Base-by-base conservation (phyloP, 2,888 invertebrate genomes). In the Melipona bicolor region DNA sequence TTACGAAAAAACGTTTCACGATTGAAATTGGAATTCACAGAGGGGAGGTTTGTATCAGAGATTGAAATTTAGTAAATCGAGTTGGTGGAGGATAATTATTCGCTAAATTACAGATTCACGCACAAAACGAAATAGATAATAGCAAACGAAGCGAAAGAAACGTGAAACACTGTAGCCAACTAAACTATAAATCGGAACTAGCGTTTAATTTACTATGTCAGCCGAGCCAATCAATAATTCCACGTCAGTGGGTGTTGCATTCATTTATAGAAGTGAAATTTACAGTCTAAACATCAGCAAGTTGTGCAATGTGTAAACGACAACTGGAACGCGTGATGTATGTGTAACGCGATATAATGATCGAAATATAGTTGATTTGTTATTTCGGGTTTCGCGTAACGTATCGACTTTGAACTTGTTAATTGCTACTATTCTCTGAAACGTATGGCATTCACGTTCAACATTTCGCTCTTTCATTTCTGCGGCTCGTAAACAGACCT, bases 251-350 rank as follows among this genome's bases (percentile, higher is more conserved):
- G 15, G 2, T 59, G 24, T n/a, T 59, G 24, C n/a, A 5, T n/a
- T 59, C 56, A 59, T 59, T n/a, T 59, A 59, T 59, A n/a, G n/a
- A 59, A 59, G n/a, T n/a, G 56, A 59, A 59, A n/a, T 59, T 5
- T n/a, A n/a, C 56, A 15, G 15, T 59, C 56, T 24, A 59, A 59
- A 59, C n/a, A 59, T 59, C 24, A 15, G n/a, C 15, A 27, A 27
- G 13, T 56, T n/a, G 56, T 4, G n/a, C 56, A n/a, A 59, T 24
- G n/a, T 59, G 24, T 59, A 59, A 59, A 15, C 56, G 5, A n/a
- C 56, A 15, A 56, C 56, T 59, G 24, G 24, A 2, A 15, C n/a
- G n/a, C n/a, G 56, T 59, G 56, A 59, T 15, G n/a, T n/a, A n/a
- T 15, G 15, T 56, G 56, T 24, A 59, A 59, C n/a, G 1, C n/a